These are phyloP conservation scores for Linnaemya vulpina DNA, from an alignment of 2,888 invertebrate genomes.

Conservation along the genomic window DNA sequence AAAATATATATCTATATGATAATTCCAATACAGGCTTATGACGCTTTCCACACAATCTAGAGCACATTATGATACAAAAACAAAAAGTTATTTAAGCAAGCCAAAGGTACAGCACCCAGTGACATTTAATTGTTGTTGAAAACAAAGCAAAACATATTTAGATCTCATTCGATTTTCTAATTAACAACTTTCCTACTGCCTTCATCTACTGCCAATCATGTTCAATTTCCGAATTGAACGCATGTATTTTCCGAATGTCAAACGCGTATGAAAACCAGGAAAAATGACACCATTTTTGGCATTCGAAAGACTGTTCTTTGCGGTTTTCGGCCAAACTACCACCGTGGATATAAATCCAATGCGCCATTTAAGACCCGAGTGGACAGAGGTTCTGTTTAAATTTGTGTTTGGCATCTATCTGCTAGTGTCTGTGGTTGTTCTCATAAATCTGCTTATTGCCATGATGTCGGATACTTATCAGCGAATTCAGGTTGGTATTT, in stretches of 20 bases:
- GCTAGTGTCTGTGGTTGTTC: constrained; percentile 98
- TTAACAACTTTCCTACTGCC: constrained; percentile 56
- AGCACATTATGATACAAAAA: constrained; percentile 64
- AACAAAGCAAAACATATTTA: constrained; percentile 20
- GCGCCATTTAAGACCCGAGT: constrained; percentile 88
- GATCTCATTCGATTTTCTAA: constrained; percentile 29
- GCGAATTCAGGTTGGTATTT: constrained; percentile 95
- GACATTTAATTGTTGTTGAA: constrained; percentile 50
- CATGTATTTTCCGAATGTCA: constrained; percentile 56
- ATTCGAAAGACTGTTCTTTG: constrained; percentile 98
- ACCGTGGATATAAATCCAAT: constrained; percentile 92
- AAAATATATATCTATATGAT: constrained; percentile 68
- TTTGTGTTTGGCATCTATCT: constrained; percentile 98
- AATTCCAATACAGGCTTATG: constrained; percentile 76
- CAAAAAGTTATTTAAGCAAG: constrained; percentile 59
- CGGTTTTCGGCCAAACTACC: constrained; percentile 97
- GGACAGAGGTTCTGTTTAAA: constrained; percentile 94
- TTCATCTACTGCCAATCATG: constrained; percentile 38
- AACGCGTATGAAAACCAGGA: constrained; percentile 76
- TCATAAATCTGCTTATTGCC: constrained; percentile 99
- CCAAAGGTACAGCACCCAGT: constrained; percentile 65
- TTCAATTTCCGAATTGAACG: constrained; percentile 34
- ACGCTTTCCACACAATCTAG: constrained; percentile 76
- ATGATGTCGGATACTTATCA: constrained; percentile 99
- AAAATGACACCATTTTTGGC: constrained; percentile 94